Evolutionary conservation across 2,888 invertebrate species (phyloP), one percentile per base, ranked within the genome.

Genomic region (Cephonodes hylas): DNA sequence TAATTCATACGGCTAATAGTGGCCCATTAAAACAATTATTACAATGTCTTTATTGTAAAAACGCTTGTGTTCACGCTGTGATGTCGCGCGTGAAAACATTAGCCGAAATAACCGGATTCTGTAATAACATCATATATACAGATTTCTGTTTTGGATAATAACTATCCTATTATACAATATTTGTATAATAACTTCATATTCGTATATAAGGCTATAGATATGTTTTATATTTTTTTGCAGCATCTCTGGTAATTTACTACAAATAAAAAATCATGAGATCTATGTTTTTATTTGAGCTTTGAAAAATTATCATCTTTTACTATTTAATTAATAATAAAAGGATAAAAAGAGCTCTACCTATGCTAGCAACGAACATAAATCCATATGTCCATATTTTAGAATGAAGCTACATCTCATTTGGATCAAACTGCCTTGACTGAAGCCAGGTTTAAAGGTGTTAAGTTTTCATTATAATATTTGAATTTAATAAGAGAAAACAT

Each of bases 1-100:
- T 78, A 80, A 81, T 82, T 80, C 75, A 80, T 66, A 64, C 27
- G 25, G 70, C 72, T 84, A 85, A 85, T 85, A 78, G 74, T 70
- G 64, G 58, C 62, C 77, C 81, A 89, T 88, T 86, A 86, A 76
- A 86, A 86, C 84, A 86, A 89, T 90, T 85, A 87, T 83, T 70
- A 78, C 68, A 76, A 88, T 89, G 85, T 88, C 86, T 89, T 85
- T 86, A 87, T 89, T 83, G 73, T 75, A 78, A 75, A 73, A 73
- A 69, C 69, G 71, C 68, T 73, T 70, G 74, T 79, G 75, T 75
- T 73, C 71, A 75, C 78, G 74, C 66, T 68, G 79, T 75, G 76
- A 83, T 81, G 79, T 83, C 78, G 83, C 74, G 79, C 83, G 75
- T 82, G 76, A 77, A 82, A 80, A 77, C 77, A 81, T 81, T 80